A percentile compares a stretch with the other conserved stretches of the same genome.
Conservation (phyloP, 2,797 vertebrate genomes). For the Pteronotus mesoamericanus region DNA sequence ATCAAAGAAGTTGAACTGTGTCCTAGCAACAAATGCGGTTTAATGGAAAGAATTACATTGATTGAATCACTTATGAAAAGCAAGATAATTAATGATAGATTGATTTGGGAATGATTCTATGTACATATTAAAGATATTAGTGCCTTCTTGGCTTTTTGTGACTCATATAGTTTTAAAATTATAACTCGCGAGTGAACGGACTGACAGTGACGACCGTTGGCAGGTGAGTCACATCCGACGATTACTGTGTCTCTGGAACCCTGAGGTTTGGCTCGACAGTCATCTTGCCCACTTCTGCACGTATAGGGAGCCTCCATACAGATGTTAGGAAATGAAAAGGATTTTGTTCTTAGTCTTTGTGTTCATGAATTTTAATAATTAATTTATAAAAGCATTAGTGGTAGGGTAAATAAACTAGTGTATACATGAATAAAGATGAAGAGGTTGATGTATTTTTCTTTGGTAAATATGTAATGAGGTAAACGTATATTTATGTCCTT, state of each 20-base stretch:
- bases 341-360: not conserved
- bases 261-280: too few species aligned
- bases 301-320: not conserved
- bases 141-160: not conserved
- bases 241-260: not conserved
- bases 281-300: not conserved
- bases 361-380: not conserved
- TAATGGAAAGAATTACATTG: not conserved
- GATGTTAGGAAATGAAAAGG: not conserved
- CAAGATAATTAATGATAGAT: too few species aligned
- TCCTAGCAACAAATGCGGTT: not conserved
- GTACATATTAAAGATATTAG: not conserved
- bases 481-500: not conserved
- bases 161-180: too few species aligned
- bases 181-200: too few species aligned
- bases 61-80: not conserved
- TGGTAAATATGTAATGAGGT: not conserved
- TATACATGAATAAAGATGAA: not conserved
- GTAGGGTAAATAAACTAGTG: not conserved
- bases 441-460: not conserved
- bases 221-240: rapidly evolving
- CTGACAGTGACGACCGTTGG: not conserved
- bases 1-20: not conserved
- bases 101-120: not conserved
- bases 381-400: not conserved